A percentile compares a stretch with the other conserved stretches of the same genome.
phyloP scores from a whole-genome alignment of 2,797 vertebrate species.

The Benthosema pterotum region DNA sequence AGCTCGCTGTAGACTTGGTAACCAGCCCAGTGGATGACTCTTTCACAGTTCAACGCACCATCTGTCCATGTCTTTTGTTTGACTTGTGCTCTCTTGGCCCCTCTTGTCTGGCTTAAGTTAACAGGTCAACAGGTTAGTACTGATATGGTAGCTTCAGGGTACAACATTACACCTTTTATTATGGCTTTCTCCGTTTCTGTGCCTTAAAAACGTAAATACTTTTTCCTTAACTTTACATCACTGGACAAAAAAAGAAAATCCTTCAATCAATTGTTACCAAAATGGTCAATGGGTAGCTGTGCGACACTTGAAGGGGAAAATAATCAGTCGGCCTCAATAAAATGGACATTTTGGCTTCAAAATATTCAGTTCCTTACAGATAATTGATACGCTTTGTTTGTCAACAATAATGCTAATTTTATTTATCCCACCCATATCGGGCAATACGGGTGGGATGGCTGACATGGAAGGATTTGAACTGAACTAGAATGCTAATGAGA shows the following conservation, averaged over 20 bases:
- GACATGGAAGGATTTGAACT: too few relatives aligned
- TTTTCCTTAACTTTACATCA: not conserved
- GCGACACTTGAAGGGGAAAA: not conserved
- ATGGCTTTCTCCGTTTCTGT: conserved; percentile 22
- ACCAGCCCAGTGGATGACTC: not conserved
- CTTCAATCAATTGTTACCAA: not conserved
- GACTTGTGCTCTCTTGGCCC: conserved; percentile 55
- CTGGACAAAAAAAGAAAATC: not conserved
- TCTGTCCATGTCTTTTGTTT: not conserved
- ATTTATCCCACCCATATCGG: not conserved
- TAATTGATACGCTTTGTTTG: too few relatives aligned
- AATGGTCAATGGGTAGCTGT: not conserved
- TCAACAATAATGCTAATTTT: too few relatives aligned
- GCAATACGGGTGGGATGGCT: too few relatives aligned
- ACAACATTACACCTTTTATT: not conserved
- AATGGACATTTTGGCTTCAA: too few relatives aligned
- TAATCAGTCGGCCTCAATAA: not conserved
- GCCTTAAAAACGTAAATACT: conserved; percentile 30
- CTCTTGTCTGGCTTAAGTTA: conserved; percentile 46
- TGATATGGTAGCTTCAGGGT: conserved; percentile 16
- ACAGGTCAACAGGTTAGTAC: conserved; percentile 7
- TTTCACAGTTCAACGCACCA: not conserved
- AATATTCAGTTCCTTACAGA: too few relatives aligned
- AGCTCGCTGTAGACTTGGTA: not conserved
- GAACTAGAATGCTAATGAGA: too few relatives aligned